A percentile compares a stretch with the other conserved stretches of the same genome.
Evolutionary conservation across 2,888 invertebrate species (phyloP).

Genomic region (Campoplex nolae): DNA sequence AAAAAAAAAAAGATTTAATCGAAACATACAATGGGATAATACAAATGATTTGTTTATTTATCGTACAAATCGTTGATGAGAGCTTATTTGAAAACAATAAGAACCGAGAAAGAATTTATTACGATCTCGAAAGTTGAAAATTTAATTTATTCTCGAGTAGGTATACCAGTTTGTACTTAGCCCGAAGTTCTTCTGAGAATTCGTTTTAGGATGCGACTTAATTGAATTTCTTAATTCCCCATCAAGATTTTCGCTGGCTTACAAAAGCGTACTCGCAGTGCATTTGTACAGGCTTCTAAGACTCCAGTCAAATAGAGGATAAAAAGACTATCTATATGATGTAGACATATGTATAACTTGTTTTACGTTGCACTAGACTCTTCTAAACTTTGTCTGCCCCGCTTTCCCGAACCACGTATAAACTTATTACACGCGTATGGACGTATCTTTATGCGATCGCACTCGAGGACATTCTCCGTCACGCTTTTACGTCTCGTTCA

Average conservation of each 20-base stretch:
- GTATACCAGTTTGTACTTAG: background rate
- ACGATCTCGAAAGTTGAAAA: background rate
- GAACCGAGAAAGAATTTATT: background rate
- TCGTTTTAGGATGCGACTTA: background rate
- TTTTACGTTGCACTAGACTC: background rate
- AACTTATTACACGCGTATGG: conserved; percentile 57
- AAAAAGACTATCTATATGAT: background rate
- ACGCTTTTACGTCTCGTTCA: conserved; percentile 4
- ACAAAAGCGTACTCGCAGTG: background rate
- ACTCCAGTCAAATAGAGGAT: background rate
- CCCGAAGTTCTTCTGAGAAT: background rate
- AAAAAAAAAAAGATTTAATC: background rate
- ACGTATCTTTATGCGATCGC: conserved; percentile 48
- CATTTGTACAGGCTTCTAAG: conserved; percentile 11
- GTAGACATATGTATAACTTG: background rate
- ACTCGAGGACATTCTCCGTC: conserved; percentile 14
- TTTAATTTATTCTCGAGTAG: background rate
- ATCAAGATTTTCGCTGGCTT: conserved; percentile 10
- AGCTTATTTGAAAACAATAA: background rate
- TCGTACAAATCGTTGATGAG: background rate
- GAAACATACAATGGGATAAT: background rate
- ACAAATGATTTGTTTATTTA: background rate
- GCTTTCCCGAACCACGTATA: conserved; percentile 23
- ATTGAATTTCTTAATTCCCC: conserved; percentile 10
- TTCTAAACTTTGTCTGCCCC: background rate